Evolutionary conservation across 2,888 invertebrate genomes (phyloP).

Genomic region (Aleiodes alternator): DNA sequence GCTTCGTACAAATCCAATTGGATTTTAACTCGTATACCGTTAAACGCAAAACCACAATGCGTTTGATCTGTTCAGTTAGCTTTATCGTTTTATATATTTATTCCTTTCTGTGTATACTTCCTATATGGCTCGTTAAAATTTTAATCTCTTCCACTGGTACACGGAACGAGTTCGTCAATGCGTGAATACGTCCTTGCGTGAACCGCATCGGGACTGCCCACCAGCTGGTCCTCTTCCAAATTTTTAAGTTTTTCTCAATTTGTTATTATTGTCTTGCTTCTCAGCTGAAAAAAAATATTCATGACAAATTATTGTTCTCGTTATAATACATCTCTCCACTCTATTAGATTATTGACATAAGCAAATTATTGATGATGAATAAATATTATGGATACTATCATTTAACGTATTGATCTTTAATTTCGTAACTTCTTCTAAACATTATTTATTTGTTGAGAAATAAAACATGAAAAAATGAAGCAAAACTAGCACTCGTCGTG

Average conservation of each 20-base stretch:
- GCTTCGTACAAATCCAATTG: slow-evolving; percentile 29
- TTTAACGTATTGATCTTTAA: no score
- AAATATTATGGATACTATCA: no score
- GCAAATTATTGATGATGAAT: no score
- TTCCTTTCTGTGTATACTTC: slow-evolving; percentile 27
- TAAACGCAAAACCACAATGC: slow-evolving; percentile 56
- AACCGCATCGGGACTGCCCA: slow-evolving; percentile 14
- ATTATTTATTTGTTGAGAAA: not conserved
- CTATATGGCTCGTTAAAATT: slow-evolving; percentile 27
- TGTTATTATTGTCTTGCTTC: no score
- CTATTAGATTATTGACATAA: no score
- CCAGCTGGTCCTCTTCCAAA: slow-evolving; percentile 17
- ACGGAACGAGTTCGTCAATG: slow-evolving; percentile 3
- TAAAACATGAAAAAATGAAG: not conserved
- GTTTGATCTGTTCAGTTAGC: slow-evolving; percentile 34
- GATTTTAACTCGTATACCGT: slow-evolving; percentile 52
- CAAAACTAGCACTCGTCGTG: slow-evolving; percentile 1
- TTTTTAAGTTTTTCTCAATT: slow-evolving; percentile 5
- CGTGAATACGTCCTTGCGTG: slow-evolving; percentile 16
- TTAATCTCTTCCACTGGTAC: slow-evolving; percentile 29
- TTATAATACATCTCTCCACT: no score
- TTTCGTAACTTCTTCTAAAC: not conserved
- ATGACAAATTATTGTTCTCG: slow-evolving; percentile 36
- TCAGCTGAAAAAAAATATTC: slow-evolving; percentile 33
- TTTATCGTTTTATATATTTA: slow-evolving; percentile 9